A percentile compares a stretch with the other conserved stretches of the same genome.
phyloP scores from a whole-genome alignment of 2,888 invertebrate species.

The Neoascia interrupta region DNA sequence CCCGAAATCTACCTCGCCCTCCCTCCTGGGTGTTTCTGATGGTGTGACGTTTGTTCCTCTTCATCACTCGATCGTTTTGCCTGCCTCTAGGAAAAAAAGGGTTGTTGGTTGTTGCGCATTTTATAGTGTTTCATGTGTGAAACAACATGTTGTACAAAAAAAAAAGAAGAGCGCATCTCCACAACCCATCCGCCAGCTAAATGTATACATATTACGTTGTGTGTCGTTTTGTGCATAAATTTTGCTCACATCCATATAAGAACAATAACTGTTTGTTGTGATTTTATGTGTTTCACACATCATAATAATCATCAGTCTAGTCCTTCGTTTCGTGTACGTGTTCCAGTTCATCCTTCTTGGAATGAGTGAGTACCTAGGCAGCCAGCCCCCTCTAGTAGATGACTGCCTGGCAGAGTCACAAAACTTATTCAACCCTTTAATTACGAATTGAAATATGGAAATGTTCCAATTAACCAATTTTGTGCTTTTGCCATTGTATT shows the following conservation, averaged over 20 bases:
- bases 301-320: conserved; percentile 66
- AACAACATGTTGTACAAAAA: too few species aligned
- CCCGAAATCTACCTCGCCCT: conserved; percentile 40
- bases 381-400: not conserved
- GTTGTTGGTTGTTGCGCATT: conserved; percentile 68
- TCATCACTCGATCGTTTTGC: too few species aligned
- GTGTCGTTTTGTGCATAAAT: conserved; percentile 61
- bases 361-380: not conserved
- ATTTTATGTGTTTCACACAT: conserved; percentile 69
- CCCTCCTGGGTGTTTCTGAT: not conserved
- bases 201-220: conserved; percentile 44
- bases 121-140: conserved; percentile 49
- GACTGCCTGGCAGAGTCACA: conserved; percentile 56
- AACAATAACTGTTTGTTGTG: conserved; percentile 69
- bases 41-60: not conserved
- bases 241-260: conserved; percentile 21
- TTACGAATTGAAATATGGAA: conserved; percentile 73
- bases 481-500: conserved; percentile 42
- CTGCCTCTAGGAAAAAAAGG: conserved; percentile 21
- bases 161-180: conserved; percentile 10
- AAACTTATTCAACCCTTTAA: conserved; percentile 72
- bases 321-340: conserved; percentile 6
- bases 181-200: conserved; percentile 2
- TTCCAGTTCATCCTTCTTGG: not conserved
- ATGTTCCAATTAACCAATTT: conserved; percentile 73